A percentile compares a stretch with the other conserved stretches of the same genome.
These are phyloP conservation scores for Anthophora plumipes DNA, from an alignment of 2,888 invertebrate genomes.

Conservation along the genomic window DNA sequence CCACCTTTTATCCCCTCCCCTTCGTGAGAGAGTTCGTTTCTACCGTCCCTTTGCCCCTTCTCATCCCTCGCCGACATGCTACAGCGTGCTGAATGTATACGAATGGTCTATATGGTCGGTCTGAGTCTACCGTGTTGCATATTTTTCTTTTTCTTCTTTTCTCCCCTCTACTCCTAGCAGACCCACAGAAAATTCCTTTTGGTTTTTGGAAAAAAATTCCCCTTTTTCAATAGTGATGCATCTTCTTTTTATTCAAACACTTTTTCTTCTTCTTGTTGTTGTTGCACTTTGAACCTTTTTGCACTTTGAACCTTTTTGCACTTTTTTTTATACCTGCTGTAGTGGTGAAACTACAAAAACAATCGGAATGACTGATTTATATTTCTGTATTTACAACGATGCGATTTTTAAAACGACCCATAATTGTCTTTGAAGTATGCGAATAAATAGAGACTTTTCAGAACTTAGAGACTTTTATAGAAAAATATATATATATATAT, in stretches of 20 bases:
- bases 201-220: slow-evolving; percentile 29
- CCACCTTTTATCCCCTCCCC: slow-evolving; percentile 43
- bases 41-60: slow-evolving; percentile 11
- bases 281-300: not conserved
- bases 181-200: slow-evolving; percentile 31
- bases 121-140: slow-evolving; percentile 48
- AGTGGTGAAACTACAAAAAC: too few relatives aligned
- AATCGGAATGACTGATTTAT: too few relatives aligned
- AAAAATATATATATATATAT: too few relatives aligned
- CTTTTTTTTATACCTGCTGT: not conserved
- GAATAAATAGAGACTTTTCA: too few relatives aligned
- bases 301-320: not conserved
- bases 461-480: too few relatives aligned
- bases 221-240: slow-evolving; percentile 7
- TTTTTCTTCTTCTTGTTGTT: not conserved
- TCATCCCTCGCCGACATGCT: not conserved
- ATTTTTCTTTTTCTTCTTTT: slow-evolving; percentile 44
- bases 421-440: too few relatives aligned
- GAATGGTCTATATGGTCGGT: slow-evolving; percentile 34
- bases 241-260: not conserved
- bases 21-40: slow-evolving; percentile 24
- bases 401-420: too few relatives aligned
- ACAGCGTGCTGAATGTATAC: slow-evolving; percentile 39
- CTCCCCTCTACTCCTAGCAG: not conserved
- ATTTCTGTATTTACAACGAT: too few relatives aligned